Conservation (phyloP, 2,797 vertebrate genomes). For the Liasis olivaceus region DNA sequence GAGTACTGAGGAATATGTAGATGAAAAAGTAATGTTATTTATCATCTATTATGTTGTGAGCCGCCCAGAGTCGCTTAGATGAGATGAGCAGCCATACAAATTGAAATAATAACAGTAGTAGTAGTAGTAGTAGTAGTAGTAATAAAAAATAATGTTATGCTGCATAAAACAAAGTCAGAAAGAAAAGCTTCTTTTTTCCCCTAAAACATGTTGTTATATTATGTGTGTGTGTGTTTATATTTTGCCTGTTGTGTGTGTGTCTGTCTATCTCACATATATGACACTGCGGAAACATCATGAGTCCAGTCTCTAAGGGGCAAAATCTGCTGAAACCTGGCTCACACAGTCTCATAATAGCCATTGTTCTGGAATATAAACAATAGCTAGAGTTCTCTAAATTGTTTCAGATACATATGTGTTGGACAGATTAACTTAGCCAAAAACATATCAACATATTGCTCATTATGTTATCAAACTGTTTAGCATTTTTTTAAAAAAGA, state of each 20-base stretch:
- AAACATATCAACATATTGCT: background rate
- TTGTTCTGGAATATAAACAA: rapidly evolving
- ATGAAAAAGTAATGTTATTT: constrained; percentile 20
- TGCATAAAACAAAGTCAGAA: constrained; percentile 10
- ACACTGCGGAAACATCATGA: background rate
- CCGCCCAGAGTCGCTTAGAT: too few species aligned
- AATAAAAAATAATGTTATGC: background rate
- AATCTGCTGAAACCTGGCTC: background rate
- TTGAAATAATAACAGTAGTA: too few species aligned
- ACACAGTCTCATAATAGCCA: background rate
- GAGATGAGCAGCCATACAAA: too few species aligned
- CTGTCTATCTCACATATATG: background rate
- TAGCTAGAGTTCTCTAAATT: rapidly evolving
- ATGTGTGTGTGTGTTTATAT: too few species aligned
- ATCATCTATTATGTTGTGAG: too few species aligned
- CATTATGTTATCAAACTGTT: rapidly evolving
- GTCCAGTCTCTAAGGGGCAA: constrained; percentile 16
- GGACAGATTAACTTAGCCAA: background rate
- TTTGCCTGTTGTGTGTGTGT: too few species aligned
- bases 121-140: too few species aligned
- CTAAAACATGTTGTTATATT: too few species aligned
- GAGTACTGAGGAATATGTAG: background rate
- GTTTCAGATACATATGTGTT: rapidly evolving
- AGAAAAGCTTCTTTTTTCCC: constrained; percentile 39
- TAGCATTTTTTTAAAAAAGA: background rate